Evolutionary conservation across 2,113 vertebrate species (phyloP).

Genomic region (Oncorhynchus tshawytscha): DNA sequence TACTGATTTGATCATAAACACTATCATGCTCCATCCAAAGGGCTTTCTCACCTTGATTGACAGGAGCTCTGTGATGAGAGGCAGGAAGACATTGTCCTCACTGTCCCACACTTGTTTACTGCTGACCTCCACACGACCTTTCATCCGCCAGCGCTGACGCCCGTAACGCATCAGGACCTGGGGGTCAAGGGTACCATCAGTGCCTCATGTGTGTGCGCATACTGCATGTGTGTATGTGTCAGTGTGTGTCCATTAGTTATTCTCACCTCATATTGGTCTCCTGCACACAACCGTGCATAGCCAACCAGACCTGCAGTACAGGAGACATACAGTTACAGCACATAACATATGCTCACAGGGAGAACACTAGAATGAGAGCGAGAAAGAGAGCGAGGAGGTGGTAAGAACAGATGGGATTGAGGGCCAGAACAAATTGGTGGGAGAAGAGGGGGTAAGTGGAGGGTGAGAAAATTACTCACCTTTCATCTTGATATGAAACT

Average conservation of each 20-base stretch:
- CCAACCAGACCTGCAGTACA: slow-evolving; percentile 87
- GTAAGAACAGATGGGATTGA: background rate
- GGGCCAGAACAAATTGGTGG: background rate
- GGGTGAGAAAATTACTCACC: slow-evolving; percentile 71
- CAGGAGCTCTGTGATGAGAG: slow-evolving; percentile 92
- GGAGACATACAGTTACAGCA: background rate
- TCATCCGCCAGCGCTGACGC: slow-evolving; percentile 93
- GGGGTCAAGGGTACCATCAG: background rate
- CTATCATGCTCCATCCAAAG: no score
- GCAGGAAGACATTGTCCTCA: slow-evolving; percentile 93
- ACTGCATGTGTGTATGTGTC: background rate
- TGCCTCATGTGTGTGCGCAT: background rate
- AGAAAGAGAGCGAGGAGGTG: background rate
- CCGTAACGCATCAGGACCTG: slow-evolving; percentile 98
- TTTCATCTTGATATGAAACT: slow-evolving; percentile 98
- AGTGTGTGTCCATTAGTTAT: background rate
- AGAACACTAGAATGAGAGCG: background rate
- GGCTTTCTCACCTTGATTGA: slow-evolving; percentile 88
- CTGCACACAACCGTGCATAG: slow-evolving; percentile 93
- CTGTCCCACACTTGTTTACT: slow-evolving; percentile 98
- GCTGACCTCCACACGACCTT: slow-evolving; percentile 92
- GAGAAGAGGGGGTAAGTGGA: background rate
- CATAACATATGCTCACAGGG: background rate
- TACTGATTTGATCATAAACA: no score
- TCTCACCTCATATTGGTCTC: slow-evolving; percentile 97